These are phyloP conservation scores for Drosophila burlai DNA, from an alignment of 1,140 invertebrate species.

Conservation along the genomic window DNA sequence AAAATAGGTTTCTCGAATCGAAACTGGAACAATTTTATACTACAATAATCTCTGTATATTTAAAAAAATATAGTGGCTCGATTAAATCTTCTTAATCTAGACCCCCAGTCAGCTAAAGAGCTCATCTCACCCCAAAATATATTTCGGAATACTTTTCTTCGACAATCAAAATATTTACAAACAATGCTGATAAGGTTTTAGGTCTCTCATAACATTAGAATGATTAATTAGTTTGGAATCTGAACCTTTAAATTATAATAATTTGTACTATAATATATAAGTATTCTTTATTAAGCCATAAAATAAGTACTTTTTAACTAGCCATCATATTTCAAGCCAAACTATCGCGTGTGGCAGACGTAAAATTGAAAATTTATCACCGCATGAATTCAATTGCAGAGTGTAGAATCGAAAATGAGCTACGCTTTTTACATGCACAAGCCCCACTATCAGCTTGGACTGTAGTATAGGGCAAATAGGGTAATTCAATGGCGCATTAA, in stretches of 20 bases:
- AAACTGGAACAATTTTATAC: not conserved
- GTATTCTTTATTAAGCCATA: no score
- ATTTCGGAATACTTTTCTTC: not conserved
- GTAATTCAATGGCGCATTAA: conserved; percentile 46
- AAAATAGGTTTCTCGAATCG: not conserved
- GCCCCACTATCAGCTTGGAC: conserved; percentile 29
- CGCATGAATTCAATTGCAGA: conserved; percentile 39
- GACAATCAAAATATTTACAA: conserved; percentile 1
- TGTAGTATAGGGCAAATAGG: not conserved
- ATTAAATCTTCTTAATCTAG: not conserved
- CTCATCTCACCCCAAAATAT: not conserved
- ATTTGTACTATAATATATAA: not conserved
- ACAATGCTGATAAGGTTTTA: not conserved
- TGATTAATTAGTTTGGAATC: not conserved
- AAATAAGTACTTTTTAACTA: not conserved
- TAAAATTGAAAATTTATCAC: conserved; percentile 44
- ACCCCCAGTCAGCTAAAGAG: not conserved
- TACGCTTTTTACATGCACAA: conserved; percentile 13
- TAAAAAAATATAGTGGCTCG: not conserved
- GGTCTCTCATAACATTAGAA: not conserved
- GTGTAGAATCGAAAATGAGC: conserved; percentile 27
- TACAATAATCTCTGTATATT: not conserved
- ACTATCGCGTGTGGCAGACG: conserved; percentile 15
- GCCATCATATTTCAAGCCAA: not conserved
- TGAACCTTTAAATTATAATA: not conserved